These are phyloP conservation scores for Drosophila koepferae DNA, from an alignment of 2,888 invertebrate species.

Conservation along the genomic window DNA sequence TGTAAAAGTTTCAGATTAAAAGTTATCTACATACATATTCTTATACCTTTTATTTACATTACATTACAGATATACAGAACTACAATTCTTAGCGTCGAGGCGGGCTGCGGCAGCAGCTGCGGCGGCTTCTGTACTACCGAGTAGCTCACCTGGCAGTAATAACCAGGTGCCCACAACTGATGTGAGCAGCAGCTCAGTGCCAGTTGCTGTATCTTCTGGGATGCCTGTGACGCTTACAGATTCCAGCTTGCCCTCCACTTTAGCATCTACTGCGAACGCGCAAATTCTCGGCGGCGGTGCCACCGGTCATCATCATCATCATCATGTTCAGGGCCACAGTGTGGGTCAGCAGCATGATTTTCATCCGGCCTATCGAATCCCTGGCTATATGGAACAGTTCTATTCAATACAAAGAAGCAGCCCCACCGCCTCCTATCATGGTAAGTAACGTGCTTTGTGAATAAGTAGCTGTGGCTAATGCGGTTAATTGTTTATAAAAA, in stretches of 20 bases:
- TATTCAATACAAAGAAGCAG: constrained; percentile 90
- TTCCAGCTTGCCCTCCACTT: constrained; percentile 27
- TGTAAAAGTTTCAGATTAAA: too few relatives aligned
- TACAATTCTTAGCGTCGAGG: constrained; percentile 85
- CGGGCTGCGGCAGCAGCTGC: constrained; percentile 85
- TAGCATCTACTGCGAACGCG: neutral
- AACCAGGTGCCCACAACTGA: constrained; percentile 56
- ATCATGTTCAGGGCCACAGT: constrained; percentile 60
- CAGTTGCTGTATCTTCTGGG: constrained; percentile 15
- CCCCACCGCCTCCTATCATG: constrained; percentile 89
- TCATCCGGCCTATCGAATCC: constrained; percentile 90
- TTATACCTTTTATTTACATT: neutral
- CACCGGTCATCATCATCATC: constrained; percentile 53
- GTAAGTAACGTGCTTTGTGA: constrained; percentile 84
- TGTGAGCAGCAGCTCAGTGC: constrained; percentile 55
- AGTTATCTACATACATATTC: too few relatives aligned
- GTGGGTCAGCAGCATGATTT: constrained; percentile 84
- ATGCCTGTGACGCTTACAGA: constrained; percentile 36
- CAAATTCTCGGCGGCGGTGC: neutral
- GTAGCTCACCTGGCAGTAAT: constrained; percentile 51
- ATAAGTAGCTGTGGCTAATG: neutral
- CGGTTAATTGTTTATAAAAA: neutral
- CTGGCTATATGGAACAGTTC: constrained; percentile 92
- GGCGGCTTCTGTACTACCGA: constrained; percentile 85
- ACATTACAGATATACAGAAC: constrained; percentile 83